Conservation (phyloP, 2,888 invertebrate species). For the Acanthopleura granulata region DNA sequence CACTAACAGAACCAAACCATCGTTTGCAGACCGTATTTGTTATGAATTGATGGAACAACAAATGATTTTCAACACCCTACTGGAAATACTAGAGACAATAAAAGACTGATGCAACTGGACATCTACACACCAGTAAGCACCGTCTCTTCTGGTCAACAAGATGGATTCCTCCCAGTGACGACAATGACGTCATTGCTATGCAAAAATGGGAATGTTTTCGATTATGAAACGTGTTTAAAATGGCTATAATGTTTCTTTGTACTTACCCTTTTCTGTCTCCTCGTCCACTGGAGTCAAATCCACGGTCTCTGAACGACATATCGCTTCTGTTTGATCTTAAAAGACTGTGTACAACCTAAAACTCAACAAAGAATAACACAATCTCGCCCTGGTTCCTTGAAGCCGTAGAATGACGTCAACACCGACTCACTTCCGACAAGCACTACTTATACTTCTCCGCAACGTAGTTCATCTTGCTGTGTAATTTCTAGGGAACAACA, state of each 20-base stretch:
- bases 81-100: too few relatives aligned
- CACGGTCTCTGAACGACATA: slow-evolving; percentile 59
- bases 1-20: too few relatives aligned
- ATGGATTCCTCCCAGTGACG: too few relatives aligned
- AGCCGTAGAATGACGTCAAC: slow-evolving; percentile 7
- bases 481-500: too few relatives aligned
- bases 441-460: not conserved
- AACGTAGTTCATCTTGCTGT: not conserved
- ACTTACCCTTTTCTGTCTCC: slow-evolving; percentile 52
- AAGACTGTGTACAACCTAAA: slow-evolving; percentile 4
- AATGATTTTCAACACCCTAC: too few relatives aligned
- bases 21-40: too few relatives aligned
- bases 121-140: too few relatives aligned
- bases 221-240: not conserved
- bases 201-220: too few relatives aligned
- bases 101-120: too few relatives aligned
- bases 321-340: not conserved
- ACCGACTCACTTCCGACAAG: not conserved
- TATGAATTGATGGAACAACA: too few relatives aligned
- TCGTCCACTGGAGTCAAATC: slow-evolving; percentile 51
- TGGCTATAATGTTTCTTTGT: not conserved
- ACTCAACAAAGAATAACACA: not conserved
- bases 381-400: not conserved
- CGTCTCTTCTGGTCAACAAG: too few relatives aligned
- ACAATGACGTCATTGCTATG: too few relatives aligned